Evolutionary conservation across 2,113 vertebrate species (phyloP).

Genomic region (Gymnogyps californianus): DNA sequence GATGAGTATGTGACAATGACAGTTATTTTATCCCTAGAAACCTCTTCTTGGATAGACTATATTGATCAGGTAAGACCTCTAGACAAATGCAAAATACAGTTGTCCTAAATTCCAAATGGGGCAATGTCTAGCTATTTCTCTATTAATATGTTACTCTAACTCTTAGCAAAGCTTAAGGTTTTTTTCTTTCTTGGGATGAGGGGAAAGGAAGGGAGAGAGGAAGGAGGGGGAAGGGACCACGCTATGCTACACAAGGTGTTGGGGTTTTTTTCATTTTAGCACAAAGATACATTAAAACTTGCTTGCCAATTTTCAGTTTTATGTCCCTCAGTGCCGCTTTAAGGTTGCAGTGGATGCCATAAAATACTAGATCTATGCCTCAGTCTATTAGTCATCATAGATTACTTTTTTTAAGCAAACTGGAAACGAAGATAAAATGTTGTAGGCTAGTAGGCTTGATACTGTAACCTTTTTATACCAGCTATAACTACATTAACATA

Average conservation of each 20-base stretch:
- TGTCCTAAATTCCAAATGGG: background rate
- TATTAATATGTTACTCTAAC: background rate
- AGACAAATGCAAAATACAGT: background rate
- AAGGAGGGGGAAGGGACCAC: background rate
- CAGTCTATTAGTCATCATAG: constrained; percentile 12
- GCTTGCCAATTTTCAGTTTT: background rate
- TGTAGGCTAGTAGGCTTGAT: constrained; percentile 10
- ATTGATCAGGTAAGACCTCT: background rate
- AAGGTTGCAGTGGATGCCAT: constrained; percentile 27
- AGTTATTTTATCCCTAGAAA: background rate
- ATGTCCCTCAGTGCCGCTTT: constrained; percentile 7
- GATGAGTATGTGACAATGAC: background rate
- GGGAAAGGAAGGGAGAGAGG: background rate
- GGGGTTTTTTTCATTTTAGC: background rate
- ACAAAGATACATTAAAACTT: constrained; percentile 8
- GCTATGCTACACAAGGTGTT: background rate
- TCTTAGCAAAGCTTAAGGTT: background rate
- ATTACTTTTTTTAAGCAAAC: constrained; percentile 48
- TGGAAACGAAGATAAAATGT: constrained; percentile 51
- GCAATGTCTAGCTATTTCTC: background rate
- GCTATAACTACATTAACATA: background rate
- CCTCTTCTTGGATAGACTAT: background rate
- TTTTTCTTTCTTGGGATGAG: background rate
- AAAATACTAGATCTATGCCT: constrained; percentile 31
- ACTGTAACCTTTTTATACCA: constrained; percentile 6